Base-by-base conservation (phyloP, 2,113 vertebrate species). In the Spea bombifrons region DNA sequence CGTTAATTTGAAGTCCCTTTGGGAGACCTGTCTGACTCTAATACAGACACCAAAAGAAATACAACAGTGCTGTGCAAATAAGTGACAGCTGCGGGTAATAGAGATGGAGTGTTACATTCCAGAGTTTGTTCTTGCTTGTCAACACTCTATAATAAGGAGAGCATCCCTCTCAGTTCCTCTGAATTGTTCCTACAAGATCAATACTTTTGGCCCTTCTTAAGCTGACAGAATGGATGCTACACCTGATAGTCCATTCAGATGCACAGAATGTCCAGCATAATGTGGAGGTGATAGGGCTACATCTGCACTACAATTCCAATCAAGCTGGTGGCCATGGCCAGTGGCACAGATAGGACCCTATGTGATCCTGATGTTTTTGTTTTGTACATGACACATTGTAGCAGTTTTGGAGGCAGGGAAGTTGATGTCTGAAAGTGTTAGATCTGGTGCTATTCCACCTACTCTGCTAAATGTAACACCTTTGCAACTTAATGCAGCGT, bases 21-120 rank as follows among this genome's bases (percentile, higher is more conserved):
- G 55, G 55, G 55, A 3, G 55, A 13, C 55, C 55, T 59, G 55
- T 59, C 55, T 59, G 55, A 8, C 12, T 13, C 15, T 4, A 59
- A 59, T 59, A 59, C 4, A 59, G 55, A 59, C 55, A 59, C 55
- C 10, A 59, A 13, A 13, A 59, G 55, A 59, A 9, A 59, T 13
- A 59, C 55, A 59, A 9, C 15, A 8, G 55, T 59, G 2, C 15
- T 59, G 55, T 13, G 12, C 55, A 59, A 59, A 59, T 59, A 59
- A 13, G 15, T 59, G 55, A 59, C 55, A 59, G 55, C 15, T 59
- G 55, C 10, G 55, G 10, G 55, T 59, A 59, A 59, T 59, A 13
- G 55, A 59, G 55, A 59, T 59, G 15, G 55, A 59, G 55, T 59
- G 55, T 9, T 59, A 59, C 55, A 59, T 59, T 59, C 55, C 55